Base-by-base conservation (phyloP, 1,140 invertebrate genomes). In the Centruroides vittatus region DNA sequence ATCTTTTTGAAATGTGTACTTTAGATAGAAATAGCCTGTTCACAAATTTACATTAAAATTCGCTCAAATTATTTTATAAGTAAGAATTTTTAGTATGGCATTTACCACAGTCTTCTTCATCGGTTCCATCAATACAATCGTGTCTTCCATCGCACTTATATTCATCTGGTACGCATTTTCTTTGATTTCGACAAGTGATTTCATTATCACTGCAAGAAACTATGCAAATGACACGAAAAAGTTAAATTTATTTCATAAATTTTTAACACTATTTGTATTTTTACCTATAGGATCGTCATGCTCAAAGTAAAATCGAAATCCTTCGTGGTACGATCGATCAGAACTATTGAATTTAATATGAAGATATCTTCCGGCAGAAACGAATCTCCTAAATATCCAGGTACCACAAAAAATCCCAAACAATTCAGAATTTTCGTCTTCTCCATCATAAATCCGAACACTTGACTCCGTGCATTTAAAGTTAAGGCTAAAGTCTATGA, bases 71-170 rank as follows among this genome's bases (percentile, higher is more conserved):
- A 23, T 23, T 23, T 23, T 23, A 23, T 23, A 23, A 23, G 23
- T n/a, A n/a, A n/a, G 23, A 23, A 1, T 23, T 1, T 23, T 23
- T 23, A 23, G 23, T 23, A 23, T 23, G 23, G 23, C 23, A 23
- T 23, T 47, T 41, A 59, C 60, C 41, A 57, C 66, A 67, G 61
- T 75, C 61, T 11, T 64, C 55, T 69, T 81, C 80, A 71, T 93
- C 90, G 1, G 86, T 89, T 48, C 88, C 87, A 72, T 97, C 93
- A 35, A 86, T 88, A 74, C 93, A 97, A 70, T 95, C 89, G 72
- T 94, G 87, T 5, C 86, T 75, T 6, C 87, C 84, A 73, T 93
- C 87, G 73, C 90, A 91, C 12, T 56, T 60, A 36, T 60, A 41
- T 12, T 12, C 5, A 5, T 10, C 4, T 0, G 23, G 23, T 7